A percentile compares a stretch with the other conserved stretches of the same genome.
Evolutionary conservation across 1,140 invertebrate species (phyloP).

Genomic region (Acromyrmex charruanus): DNA sequence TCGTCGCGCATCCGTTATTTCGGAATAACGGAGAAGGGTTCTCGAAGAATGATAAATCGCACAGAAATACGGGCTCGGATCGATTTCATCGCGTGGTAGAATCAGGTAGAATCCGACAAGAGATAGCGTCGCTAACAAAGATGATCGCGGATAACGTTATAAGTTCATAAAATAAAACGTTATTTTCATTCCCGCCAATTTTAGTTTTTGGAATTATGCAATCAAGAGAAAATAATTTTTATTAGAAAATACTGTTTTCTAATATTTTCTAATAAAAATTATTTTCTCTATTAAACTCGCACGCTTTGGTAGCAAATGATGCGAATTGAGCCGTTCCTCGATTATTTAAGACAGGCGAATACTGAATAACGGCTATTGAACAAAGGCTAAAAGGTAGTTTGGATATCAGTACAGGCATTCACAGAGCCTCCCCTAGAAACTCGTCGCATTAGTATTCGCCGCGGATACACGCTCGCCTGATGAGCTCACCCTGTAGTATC

Average conservation of each 20-base stretch:
- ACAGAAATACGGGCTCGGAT: background rate
- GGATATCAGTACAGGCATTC: slow-evolving; percentile 30
- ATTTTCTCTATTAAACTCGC: slow-evolving; percentile 33
- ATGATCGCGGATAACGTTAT: background rate
- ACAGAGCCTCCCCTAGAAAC: slow-evolving; percentile 8
- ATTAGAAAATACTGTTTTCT: no score
- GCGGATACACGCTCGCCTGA: slow-evolving; percentile 80
- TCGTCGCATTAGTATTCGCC: slow-evolving; percentile 83
- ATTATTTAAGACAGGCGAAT: slow-evolving; percentile 50
- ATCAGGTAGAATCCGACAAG: background rate
- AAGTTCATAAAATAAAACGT: background rate
- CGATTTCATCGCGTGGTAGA: slow-evolving; percentile 3
- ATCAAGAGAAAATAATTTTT: no score
- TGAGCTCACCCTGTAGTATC: slow-evolving; percentile 82
- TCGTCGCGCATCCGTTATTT: slow-evolving; percentile 58
- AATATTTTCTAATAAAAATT: background rate
- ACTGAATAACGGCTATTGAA: slow-evolving; percentile 47
- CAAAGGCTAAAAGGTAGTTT: slow-evolving; percentile 43
- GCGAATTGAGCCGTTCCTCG: slow-evolving; percentile 41
- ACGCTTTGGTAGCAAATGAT: slow-evolving; percentile 34
- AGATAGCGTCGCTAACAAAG: background rate
- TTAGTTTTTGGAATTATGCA: background rate
- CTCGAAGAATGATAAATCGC: slow-evolving; percentile 59
- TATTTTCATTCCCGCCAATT: background rate
- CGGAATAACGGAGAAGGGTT: slow-evolving; percentile 33